Conservation (phyloP, 2,888 invertebrate genomes). For the Pollenia amentaria region DNA sequence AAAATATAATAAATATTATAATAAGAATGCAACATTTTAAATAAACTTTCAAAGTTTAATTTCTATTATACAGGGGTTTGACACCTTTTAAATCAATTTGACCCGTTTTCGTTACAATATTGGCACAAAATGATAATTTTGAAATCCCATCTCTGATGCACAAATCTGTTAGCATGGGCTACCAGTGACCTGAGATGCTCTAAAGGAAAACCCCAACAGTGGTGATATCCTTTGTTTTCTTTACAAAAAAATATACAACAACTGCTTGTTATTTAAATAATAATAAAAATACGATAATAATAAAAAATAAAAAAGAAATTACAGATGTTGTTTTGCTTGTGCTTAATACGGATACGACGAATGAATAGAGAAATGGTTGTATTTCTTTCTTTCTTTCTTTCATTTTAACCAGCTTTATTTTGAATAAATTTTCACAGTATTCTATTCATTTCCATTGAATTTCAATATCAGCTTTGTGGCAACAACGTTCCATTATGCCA, state of each 20-base stretch:
- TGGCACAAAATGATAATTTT: neutral
- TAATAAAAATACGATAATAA: conserved; percentile 14
- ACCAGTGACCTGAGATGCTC: conserved; percentile 22
- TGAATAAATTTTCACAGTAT: conserved; percentile 48
- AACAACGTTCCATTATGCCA: conserved; percentile 52
- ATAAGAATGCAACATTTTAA: too few relatives aligned
- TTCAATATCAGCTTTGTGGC: conserved; percentile 59
- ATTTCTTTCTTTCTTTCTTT: conserved; percentile 14
- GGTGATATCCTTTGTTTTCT: conserved; percentile 40
- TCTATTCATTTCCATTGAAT: conserved; percentile 48
- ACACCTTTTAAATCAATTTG: neutral
- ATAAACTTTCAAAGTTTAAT: too few relatives aligned
- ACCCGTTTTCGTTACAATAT: neutral
- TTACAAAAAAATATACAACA: conserved; percentile 29
- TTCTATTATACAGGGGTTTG: too few relatives aligned
- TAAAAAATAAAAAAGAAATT: conserved; percentile 36
- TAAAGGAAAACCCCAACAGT: neutral
- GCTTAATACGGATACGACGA: conserved; percentile 2
- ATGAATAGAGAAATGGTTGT: conserved; percentile 1
- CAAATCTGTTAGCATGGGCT: neutral
- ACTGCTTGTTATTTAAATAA: conserved; percentile 45
- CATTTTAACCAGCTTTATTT: conserved; percentile 39
- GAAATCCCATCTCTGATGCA: neutral
- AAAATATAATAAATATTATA: too few relatives aligned
- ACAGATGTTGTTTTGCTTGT: conserved; percentile 31